Conservation (phyloP, 2,797 vertebrate species). For the Micrastur ruficollis region DNA sequence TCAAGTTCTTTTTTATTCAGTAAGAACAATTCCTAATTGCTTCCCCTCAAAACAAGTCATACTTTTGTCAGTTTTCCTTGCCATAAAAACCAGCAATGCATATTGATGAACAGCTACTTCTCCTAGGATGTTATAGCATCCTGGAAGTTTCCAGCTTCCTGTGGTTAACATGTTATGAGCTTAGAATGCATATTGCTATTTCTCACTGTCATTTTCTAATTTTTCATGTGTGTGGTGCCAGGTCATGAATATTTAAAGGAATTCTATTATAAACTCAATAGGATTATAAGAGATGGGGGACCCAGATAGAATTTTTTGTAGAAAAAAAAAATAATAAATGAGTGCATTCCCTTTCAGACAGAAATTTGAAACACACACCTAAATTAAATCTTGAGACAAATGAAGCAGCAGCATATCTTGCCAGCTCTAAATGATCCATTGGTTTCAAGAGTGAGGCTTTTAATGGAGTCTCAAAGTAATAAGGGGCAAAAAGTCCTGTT, state of each 20-base stretch:
- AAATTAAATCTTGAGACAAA: neutral
- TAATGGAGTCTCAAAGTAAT: neutral
- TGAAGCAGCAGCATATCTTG: neutral
- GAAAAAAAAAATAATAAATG: neutral
- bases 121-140: neutral
- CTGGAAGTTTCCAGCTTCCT: neutral
- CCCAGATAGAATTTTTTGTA: neutral
- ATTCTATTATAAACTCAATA: neutral
- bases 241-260: slow-evolving; percentile 11
- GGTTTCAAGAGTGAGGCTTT: neutral
- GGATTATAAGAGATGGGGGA: neutral
- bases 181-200: neutral
- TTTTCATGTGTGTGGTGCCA: neutral
- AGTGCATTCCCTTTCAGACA: neutral
- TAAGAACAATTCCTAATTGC: neutral
- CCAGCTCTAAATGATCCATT: neutral
- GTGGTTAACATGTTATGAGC: neutral
- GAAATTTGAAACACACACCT: neutral
- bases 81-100: neutral
- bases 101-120: neutral
- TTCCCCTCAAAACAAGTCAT: slow-evolving; percentile 20
- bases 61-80: slow-evolving; percentile 6
- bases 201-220: neutral
- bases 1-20: neutral
- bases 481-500: neutral